These are phyloP conservation scores for Troides oblongomaculatus DNA, from an alignment of 2,888 invertebrate genomes.

Conservation along the genomic window DNA sequence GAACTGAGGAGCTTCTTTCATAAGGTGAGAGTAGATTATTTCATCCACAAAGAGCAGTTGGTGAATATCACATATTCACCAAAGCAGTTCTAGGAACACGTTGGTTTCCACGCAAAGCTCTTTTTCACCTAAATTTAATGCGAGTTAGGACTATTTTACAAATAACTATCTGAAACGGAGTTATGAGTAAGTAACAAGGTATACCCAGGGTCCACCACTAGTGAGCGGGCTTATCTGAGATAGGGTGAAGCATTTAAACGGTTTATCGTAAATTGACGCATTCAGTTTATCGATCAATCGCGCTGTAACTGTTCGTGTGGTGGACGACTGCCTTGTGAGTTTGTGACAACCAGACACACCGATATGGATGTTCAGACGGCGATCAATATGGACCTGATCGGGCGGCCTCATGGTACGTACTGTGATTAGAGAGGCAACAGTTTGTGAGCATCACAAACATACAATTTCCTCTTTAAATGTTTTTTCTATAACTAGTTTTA, in stretches of 20 bases:
- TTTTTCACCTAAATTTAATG: no score
- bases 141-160: no score
- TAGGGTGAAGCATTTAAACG: slow-evolving; percentile 46
- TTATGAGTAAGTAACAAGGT: not conserved
- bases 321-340: slow-evolving; percentile 6
- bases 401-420: slow-evolving; percentile 47
- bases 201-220: slow-evolving; percentile 14
- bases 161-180: no score
- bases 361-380: slow-evolving; percentile 35
- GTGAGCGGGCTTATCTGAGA: slow-evolving; percentile 54
- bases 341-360: not conserved
- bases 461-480: no score
- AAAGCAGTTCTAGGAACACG: no score
- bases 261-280: slow-evolving; percentile 70
- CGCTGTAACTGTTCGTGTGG: slow-evolving; percentile 21
- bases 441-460: no score
- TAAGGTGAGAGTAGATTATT: no score
- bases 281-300: slow-evolving; percentile 49
- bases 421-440: not conserved
- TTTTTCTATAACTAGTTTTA: no score
- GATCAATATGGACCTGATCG: slow-evolving; percentile 51
- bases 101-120: no score
- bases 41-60: no score
- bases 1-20: no score
- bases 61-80: no score